phyloP scores from a whole-genome alignment of 2,797 vertebrate species.

The Halcyon chelicuti region DNA sequence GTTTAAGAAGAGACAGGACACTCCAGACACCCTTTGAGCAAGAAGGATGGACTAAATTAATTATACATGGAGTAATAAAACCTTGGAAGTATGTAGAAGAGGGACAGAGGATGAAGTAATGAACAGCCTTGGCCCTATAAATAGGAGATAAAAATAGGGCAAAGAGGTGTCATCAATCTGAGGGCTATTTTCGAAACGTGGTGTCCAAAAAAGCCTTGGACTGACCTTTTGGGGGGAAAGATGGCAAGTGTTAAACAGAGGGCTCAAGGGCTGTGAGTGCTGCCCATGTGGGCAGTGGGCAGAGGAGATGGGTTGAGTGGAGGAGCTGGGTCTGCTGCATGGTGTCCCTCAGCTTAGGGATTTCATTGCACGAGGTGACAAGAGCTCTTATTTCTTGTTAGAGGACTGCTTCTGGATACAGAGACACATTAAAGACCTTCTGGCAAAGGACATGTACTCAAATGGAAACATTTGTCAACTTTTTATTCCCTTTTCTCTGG shows the following conservation, averaged over 20 bases:
- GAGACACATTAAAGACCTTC: neutral
- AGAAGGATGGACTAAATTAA: neutral
- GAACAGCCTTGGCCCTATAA: neutral
- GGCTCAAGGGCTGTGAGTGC: fast-evolving
- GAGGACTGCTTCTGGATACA: neutral
- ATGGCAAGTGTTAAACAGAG: neutral
- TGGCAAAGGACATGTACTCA: neutral
- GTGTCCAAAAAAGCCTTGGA: neutral
- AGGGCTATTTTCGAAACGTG: neutral
- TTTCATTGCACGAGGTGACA: neutral
- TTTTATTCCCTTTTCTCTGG: neutral
- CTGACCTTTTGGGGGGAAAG: neutral
- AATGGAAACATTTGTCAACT: neutral
- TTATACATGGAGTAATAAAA: neutral
- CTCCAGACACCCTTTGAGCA: neutral
- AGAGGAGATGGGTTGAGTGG: fast-evolving
- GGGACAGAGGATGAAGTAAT: neutral
- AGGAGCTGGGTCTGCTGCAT: neutral
- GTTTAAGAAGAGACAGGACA: neutral
- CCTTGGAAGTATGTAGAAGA: neutral
- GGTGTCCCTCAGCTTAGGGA: fast-evolving
- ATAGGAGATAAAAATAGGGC: slow-evolving; percentile 28
- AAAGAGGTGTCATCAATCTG: neutral
- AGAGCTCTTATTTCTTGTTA: neutral
- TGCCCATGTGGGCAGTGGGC: neutral